Conservation (phyloP, 2,888 invertebrate genomes). For the Sceliomorpha sp. region DNA sequence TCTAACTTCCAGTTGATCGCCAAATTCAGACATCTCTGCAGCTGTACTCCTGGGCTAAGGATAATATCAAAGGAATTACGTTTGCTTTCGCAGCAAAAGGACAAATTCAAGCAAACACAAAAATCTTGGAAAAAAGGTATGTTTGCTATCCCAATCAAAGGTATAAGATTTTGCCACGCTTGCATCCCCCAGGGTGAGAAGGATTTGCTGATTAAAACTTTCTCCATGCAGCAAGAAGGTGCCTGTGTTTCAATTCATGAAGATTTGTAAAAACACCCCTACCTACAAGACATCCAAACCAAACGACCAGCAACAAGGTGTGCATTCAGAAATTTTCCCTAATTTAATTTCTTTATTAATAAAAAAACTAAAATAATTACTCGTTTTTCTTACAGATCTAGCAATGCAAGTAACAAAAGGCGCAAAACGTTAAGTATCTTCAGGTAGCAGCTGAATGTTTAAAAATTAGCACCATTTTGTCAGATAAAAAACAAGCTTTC, state of each 20-base stretch:
- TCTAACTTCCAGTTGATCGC: no score
- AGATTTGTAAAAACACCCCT: background rate
- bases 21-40: no score
- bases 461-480: no score
- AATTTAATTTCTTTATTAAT: conserved; percentile 5
- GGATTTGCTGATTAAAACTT: conserved; percentile 1
- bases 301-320: conserved; percentile 4
- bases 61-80: no score
- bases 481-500: no score
- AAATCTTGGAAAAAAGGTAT: conserved; percentile 3
- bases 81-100: no score
- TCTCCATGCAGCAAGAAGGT: background rate
- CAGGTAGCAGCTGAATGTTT: conserved; percentile 4
- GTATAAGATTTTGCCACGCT: background rate
- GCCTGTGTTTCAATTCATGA: conserved; percentile 4
- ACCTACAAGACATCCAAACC: conserved; percentile 1
- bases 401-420: conserved; percentile 30
- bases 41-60: no score
- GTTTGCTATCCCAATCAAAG: conserved; percentile 1
- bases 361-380: conserved; percentile 2
- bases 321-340: conserved; percentile 1
- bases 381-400: conserved; percentile 5
- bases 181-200: conserved; percentile 3
- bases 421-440: conserved; percentile 3
- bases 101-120: no score